phyloP scores from a whole-genome alignment of 2,797 vertebrate species.

The Clarias laeviceps region DNA sequence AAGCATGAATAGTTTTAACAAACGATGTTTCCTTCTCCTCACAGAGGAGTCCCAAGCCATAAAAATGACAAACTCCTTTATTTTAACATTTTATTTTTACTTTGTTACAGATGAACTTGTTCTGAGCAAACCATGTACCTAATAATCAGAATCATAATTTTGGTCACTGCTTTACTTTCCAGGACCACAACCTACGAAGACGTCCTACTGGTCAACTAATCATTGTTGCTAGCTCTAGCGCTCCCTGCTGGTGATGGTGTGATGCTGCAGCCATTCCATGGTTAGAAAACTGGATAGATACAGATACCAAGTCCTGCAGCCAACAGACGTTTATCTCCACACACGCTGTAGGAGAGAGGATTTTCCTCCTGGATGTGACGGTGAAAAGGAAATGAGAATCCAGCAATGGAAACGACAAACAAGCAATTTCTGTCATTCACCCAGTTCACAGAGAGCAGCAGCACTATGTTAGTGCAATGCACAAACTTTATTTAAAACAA shows the following conservation, averaged over 20 bases:
- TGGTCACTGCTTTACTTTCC: constrained; percentile 25
- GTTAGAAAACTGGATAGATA: background rate
- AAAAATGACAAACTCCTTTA: background rate
- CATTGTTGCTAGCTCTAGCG: constrained; percentile 16
- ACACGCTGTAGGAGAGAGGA: background rate
- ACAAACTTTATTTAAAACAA: background rate
- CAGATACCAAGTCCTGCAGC: background rate
- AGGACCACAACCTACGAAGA: constrained; percentile 81
- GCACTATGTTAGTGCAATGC: background rate
- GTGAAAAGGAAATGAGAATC: background rate
- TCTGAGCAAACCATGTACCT: background rate
- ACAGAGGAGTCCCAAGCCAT: background rate
- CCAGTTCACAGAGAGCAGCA: background rate
- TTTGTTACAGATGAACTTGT: background rate
- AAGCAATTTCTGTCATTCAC: background rate
- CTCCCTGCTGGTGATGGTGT: constrained; percentile 60
- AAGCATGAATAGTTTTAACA: background rate
- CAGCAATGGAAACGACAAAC: background rate
- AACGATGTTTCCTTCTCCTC: background rate
- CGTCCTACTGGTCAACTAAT: constrained; percentile 76
- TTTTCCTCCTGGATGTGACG: constrained; percentile 23
- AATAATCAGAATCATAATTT: background rate
- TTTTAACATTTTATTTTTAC: background rate
- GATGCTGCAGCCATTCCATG: background rate
- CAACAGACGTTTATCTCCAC: constrained; percentile 2